Percentiles rank a stretch among this genome's conserved stretches.
Conservation (phyloP, 2,797 vertebrate genomes). For the Sebastolobus altivelis region DNA sequence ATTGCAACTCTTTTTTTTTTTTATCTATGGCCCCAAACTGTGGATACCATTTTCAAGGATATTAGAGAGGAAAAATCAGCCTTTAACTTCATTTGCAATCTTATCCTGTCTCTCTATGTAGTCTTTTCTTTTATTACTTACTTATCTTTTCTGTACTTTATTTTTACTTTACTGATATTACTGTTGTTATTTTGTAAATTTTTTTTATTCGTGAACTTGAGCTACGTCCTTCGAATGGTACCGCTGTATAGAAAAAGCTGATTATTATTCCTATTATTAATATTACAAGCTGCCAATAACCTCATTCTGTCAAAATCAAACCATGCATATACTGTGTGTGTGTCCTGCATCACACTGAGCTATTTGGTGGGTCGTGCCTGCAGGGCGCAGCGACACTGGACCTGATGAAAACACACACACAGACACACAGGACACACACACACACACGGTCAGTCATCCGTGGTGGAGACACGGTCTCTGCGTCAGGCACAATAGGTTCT, state of each 20-base stretch:
- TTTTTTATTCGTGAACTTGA: not conserved
- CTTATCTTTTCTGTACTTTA: not conserved
- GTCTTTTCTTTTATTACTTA: not conserved
- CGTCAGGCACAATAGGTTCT: conserved; percentile 77
- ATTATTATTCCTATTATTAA: conserved; percentile 1
- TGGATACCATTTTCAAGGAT: not conserved
- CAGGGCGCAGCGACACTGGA: conserved; percentile 65
- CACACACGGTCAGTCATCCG: conserved; percentile 68
- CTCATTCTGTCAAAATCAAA: conserved; percentile 19
- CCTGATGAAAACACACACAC: conserved; percentile 65
- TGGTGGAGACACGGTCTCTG: conserved; percentile 75
- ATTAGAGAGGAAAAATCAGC: not conserved
- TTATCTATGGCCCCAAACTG: not conserved
- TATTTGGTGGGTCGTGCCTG: conserved; percentile 63
- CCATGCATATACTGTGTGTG: conserved; percentile 28
- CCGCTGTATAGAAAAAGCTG: not conserved
- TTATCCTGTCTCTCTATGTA: not conserved
- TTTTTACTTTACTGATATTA: not conserved
- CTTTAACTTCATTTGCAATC: not conserved
- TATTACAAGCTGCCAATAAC: conserved; percentile 19
- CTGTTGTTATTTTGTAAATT: not conserved
- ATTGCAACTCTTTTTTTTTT: not conserved
- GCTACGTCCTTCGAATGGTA: not conserved
- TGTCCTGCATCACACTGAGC: conserved; percentile 54
- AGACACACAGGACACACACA: conserved; percentile 63